Base-by-base conservation (phyloP, 2,888 invertebrate species). In the Drosophila mimetica region DNA sequence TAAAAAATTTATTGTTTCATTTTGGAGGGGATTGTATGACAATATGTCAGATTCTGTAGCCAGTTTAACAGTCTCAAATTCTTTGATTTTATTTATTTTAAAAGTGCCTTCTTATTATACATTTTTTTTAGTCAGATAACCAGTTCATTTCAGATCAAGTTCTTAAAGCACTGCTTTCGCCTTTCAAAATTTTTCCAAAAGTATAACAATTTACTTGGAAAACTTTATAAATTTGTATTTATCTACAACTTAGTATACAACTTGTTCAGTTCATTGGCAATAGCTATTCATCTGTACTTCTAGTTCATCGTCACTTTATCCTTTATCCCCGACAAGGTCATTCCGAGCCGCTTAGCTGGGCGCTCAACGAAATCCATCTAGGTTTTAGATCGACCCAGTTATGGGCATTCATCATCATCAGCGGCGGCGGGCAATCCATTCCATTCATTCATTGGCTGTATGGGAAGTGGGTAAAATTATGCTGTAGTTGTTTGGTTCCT, bases 371-470 rank as follows among this genome's bases (percentile, higher is more conserved):
- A 61, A 61, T 63, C 47, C 61, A 64, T 64, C 61, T 47, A 41
- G 61, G 28, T 64, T 64, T 41, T 14, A 30, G 42, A 66, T 64
- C 67, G 63, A 52, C 63, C 63, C 63, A 64, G 66, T 64, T 64
- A 66, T 44, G 42, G 66, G 53, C 42, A 66, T 66, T 53, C 63
- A 64, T 66, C 53, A 64, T 30, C 66, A 52, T 41, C 51, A 48
- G 48, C 11, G 25, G 48, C 11, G 25, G 60, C 30, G 2, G 14
- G 61, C 65, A 48, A 65, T 64, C 65, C 61, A 30, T 60, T 57
- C 41, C 32, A 34, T 59, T 34, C 59, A 53, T 18, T 14, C 41
- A 32, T 52, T 30, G 32, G 9, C 11, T 39, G 20, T 37, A 22
- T 44, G 42, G 57, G 28, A 37, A 39, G 47, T 41, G 47, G 39